Evolutionary conservation across 2,113 vertebrate genomes (phyloP), one percentile per base, ranked within the genome.

Genomic region (Synodontis membranacea): DNA sequence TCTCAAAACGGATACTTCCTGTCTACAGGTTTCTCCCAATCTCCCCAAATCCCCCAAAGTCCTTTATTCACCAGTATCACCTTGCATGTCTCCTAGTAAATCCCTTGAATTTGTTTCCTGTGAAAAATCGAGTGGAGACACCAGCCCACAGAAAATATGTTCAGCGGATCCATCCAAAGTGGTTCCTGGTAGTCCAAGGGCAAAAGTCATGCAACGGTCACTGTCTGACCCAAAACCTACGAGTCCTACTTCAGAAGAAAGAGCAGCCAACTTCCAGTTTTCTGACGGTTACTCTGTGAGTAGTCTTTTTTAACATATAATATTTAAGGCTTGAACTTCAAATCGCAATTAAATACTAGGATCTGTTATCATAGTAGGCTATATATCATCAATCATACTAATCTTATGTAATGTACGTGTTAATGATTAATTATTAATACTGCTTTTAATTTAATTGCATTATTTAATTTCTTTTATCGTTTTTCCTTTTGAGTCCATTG

Each of bases 21-120:
- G 95, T 42, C 91, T 99, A 54, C 97, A 98, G 91, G 96, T 96
- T 91, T 95, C 93, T 83, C 94, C 95, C 92, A 96, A 97, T 89
- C 97, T 96, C 89, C 97, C 96, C 64, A 99, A 99, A 94, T 99
- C 97, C 86, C 97, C 97, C 80, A 98, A 99, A 93, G 98, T 99
- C 85, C 96, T 99, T 64, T 99, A 98, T 92, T 99, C 98, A 84
- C 98, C 98, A 62, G 95, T 99, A 94, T 99, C 97, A 84, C 98
- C 98, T 23, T 95, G 94, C 85, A 93, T 99, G 91, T 98, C 97
- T 88, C 97, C 98, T 78, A 97, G 96, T 93, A 97, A 97, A 94
- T 97, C 95, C 87, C 95, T 99, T 93, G 97, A 99, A 89, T 99
- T 98, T 96, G 96, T 97, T 90, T 96, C 97, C 37, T 99, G 99